These are phyloP conservation scores for Bombus confusus DNA, from an alignment of 1,140 invertebrate species.

Conservation along the genomic window DNA sequence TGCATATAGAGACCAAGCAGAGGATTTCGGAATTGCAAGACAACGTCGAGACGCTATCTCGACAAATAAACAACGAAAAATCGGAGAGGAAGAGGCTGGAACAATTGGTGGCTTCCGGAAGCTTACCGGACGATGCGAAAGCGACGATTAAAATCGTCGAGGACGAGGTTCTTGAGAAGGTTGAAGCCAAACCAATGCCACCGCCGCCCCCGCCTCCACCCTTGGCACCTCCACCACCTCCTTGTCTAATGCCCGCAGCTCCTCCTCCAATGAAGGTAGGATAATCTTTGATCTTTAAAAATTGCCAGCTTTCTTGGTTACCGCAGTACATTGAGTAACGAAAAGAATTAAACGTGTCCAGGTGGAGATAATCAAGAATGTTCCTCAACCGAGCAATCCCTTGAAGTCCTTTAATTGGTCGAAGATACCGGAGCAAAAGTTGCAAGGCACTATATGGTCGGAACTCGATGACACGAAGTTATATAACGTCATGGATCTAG, in stretches of 20 bases:
- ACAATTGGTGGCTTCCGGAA: conserved; percentile 92
- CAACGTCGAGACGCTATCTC: conserved; percentile 77
- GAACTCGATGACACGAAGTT: conserved; percentile 96
- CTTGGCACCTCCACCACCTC: conserved; percentile 84
- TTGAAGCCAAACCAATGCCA: conserved; percentile 78
- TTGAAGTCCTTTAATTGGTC: conserved; percentile 99
- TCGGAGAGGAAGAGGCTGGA: conserved; percentile 92
- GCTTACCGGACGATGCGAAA: conserved; percentile 96
- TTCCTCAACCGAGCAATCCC: conserved; percentile 94
- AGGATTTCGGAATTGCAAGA: conserved; percentile 88
- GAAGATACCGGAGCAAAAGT: conserved; percentile 93
- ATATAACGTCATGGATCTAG: conserved; percentile 95
- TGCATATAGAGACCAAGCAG: conserved; percentile 93
- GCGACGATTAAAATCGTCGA: conserved; percentile 84
- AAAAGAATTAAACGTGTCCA: conserved; percentile 9
- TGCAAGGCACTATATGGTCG: conserved; percentile 96
- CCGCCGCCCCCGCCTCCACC: conserved; percentile 85
- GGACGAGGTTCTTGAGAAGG: conserved; percentile 78
- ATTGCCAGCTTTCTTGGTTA: neutral
- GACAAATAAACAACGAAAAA: conserved; percentile 91
- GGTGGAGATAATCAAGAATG: conserved; percentile 85
- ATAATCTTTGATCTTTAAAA: neutral
- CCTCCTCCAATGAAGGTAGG: conserved; percentile 83
- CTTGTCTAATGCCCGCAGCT: conserved; percentile 83
- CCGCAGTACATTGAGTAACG: neutral